A percentile compares a stretch with the other conserved stretches of the same genome.
Conservation (phyloP, 2,888 invertebrate genomes). For the Syrista parreyssii region DNA sequence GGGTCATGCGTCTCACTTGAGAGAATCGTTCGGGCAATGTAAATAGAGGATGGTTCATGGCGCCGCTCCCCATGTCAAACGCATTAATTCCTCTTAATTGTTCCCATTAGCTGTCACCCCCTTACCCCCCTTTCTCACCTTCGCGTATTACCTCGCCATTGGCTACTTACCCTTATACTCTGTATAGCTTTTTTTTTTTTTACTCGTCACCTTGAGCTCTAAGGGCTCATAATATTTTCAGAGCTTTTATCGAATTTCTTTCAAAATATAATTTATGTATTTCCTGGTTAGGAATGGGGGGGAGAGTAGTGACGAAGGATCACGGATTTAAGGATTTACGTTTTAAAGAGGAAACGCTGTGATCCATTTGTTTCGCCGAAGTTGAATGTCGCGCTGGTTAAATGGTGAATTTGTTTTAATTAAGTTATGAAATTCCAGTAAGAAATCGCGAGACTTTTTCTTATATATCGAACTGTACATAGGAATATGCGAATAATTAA, state of each 20-base stretch:
- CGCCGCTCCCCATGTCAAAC: neutral
- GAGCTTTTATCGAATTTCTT: neutral
- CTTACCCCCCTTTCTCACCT: neutral
- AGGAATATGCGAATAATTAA: neutral
- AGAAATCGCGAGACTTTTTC: neutral
- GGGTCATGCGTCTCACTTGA: neutral
- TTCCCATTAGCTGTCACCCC: neutral
- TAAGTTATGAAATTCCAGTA: neutral
- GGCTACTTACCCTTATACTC: neutral
- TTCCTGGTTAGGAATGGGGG: neutral
- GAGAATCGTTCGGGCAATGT: slow-evolving; percentile 13
- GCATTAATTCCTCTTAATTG: neutral
- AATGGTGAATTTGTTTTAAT: neutral
- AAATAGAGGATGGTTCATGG: slow-evolving; percentile 17
- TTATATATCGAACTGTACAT: neutral
- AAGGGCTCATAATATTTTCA: neutral
- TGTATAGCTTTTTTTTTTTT: neutral
- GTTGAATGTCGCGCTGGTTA: neutral
- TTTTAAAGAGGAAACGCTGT: neutral
- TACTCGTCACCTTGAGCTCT: neutral
- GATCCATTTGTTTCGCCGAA: neutral
- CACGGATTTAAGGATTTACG: neutral
- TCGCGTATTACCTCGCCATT: neutral
- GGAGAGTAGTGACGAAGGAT: neutral
- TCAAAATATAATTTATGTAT: neutral